Conservation (phyloP, 2,888 invertebrate genomes). For the Pyrocoelia pectoralis region DNA sequence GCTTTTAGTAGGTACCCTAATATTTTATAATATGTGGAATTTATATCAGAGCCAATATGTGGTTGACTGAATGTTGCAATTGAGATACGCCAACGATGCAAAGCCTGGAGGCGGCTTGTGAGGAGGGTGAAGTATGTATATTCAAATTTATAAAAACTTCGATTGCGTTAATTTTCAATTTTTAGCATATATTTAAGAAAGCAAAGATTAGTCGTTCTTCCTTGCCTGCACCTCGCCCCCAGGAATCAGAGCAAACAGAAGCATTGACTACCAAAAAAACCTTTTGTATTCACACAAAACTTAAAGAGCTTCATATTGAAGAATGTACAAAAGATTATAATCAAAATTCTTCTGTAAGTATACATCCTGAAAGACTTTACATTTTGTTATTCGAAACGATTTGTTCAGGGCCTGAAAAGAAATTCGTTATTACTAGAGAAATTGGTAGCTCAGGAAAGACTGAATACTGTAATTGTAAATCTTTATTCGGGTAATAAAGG, state of each 20-base stretch:
- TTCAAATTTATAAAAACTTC: neutral
- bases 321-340: slow-evolving; percentile 51
- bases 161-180: slow-evolving; percentile 22
- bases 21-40: slow-evolving; percentile 15
- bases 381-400: slow-evolving; percentile 11
- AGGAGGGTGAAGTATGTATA: slow-evolving; percentile 69
- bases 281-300: slow-evolving; percentile 59
- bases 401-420: slow-evolving; percentile 67
- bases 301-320: slow-evolving; percentile 58
- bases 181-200: slow-evolving; percentile 56
- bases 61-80: slow-evolving; percentile 60
- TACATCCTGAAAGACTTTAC: neutral
- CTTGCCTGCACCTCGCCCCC: slow-evolving; percentile 54
- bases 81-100: slow-evolving; percentile 65
- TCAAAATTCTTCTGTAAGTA: slow-evolving; percentile 44
- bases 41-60: slow-evolving; percentile 48
- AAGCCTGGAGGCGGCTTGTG: slow-evolving; percentile 72
- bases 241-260: slow-evolving; percentile 47
- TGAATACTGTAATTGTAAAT: slow-evolving; percentile 90
- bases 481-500: slow-evolving; percentile 93
- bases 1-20: slow-evolving; percentile 18
- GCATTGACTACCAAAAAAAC: slow-evolving; percentile 45
- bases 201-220: slow-evolving; percentile 54
- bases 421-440: slow-evolving; percentile 83
- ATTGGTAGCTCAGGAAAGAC: slow-evolving; percentile 82